Conservation (phyloP, 2,113 vertebrate genomes). For the Cervus canadensis region DNA sequence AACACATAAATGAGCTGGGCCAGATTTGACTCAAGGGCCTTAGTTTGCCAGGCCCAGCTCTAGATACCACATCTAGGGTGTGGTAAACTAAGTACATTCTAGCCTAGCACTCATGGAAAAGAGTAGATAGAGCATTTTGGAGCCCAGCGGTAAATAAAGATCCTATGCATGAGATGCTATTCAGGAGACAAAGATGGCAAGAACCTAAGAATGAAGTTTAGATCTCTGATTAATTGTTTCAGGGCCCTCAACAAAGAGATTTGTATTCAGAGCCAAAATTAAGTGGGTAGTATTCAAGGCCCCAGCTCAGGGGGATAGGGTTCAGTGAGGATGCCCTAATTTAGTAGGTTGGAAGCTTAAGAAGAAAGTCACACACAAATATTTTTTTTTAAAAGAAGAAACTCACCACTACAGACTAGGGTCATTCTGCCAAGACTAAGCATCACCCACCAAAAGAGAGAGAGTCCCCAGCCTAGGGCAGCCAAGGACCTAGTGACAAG, state of each 20-base stretch:
- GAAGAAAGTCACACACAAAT: not conserved
- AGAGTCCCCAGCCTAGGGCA: not conserved
- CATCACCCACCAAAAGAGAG: not conserved
- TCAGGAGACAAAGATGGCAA: not conserved
- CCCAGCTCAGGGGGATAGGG: not conserved
- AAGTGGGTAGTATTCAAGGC: not conserved
- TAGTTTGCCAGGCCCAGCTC: not conserved
- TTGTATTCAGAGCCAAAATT: not conserved
- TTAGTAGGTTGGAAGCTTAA: not conserved
- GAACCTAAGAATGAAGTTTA: not conserved
- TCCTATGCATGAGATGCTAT: not conserved
- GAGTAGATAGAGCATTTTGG: not conserved
- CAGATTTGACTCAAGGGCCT: not conserved
- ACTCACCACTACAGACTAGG: not conserved
- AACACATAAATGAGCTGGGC: not conserved
- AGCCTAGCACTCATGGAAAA: not conserved
- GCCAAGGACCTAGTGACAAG: not conserved
- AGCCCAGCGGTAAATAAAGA: not conserved
- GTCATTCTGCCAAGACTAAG: not conserved
- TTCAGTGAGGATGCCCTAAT: not conserved
- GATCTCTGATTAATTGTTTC: not conserved
- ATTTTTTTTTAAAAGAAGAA: not conserved
- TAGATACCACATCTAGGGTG: not conserved
- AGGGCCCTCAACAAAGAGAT: not conserved
- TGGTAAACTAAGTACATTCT: not conserved